Evolutionary conservation across 2,113 vertebrate species (phyloP), one percentile per base, ranked within the genome.

Genomic region (Nipponia nippon): DNA sequence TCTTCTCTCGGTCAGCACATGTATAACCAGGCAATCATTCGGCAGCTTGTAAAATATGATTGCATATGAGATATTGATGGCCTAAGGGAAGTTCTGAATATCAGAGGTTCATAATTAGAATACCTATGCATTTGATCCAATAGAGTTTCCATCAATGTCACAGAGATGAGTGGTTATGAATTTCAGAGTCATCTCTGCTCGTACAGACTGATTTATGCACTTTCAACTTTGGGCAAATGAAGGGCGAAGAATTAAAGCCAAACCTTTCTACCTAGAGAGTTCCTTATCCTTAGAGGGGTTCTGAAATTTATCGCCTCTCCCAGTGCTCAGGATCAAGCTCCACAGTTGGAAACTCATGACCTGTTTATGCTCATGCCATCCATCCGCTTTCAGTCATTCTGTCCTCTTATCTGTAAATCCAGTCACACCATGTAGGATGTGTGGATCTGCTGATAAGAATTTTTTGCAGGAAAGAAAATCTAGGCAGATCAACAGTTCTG

Each of bases 121-220:
- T 82, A 92, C 85, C 82, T 36, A 77, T 87, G 89, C 82, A 69
- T 96, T 95, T 95, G 82, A 96, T 97, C 72, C 82, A 92, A 89
- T 83, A 95, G 92, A 82, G 56, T 94, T 97, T 97, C 94, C 93
- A 97, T 93, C 96, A 97, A 83, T 46, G 85, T 96, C 96, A 97
- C 73, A 82, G 83, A 95, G 90, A 98, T 91, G 97, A 97, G 87
- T 89, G 92, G 63, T 91, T 93, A 96, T 97, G 87, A 98, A 97
- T 96, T 97, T 97, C 89, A 96, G 91, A 98, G 94, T 97, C 93
- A 96, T 91, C 81, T 93, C 66, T 87, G 81, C 58, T 92, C 47
- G 0, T 69, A 86, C 29, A 25, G 90, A 80, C 75, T 97, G 96
- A 97, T 97, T 96, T 93, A 97, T 87, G 82, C 76, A 94, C 91